Base-by-base conservation (phyloP, 2,113 vertebrate genomes). In the Aspiorhynchus laticeps region DNA sequence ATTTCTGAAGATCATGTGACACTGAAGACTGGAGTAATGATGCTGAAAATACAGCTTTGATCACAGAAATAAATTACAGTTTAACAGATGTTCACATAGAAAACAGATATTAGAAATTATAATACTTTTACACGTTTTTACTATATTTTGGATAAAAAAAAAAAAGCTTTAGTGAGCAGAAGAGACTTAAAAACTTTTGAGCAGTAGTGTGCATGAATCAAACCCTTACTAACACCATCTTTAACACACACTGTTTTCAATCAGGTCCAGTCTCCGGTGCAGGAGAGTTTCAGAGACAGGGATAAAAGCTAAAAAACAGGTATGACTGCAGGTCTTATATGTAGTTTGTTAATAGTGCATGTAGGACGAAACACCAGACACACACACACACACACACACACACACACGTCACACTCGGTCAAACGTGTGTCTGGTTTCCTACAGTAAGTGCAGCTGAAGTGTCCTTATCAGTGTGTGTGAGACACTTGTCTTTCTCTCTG, bases 41-140 rank as follows among this genome's bases (percentile, higher is more conserved):
- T 53, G 51, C 51, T 19, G 51, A 53, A 53, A 53, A 7, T 53
- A 1, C 43, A 51, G 48, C 15, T 2, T 1, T 1, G 48, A 51
- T 51, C 48, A 17, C 48, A 51, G 14, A 17, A 51, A 51, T 51
- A 51, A 17, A 17, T 51, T 15, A 51, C 48, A 51, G 0, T 51
- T 15, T 51, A 51, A 15, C 0, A 2, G 2, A 65, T 14, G 28
- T 28, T 28, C 61, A 28, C n/a, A 28, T 28, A 65, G n/a, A 65
- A 28, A 28, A 65, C 0, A 0, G 11, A 0, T 46, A 4, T 2
- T 65, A 6, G 5, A 17, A 15, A 67, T 31, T 67, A 0, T 1
- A 65, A 67, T 31, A 67, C 17, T 67, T 5, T 51, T 5, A 1
- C 48, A 15, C 46, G 11, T 31, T 31, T 67, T 67, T 67, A 31